Evolutionary conservation across 2,113 vertebrate genomes (phyloP).

Genomic region (Phyllopteryx taeniolatus): DNA sequence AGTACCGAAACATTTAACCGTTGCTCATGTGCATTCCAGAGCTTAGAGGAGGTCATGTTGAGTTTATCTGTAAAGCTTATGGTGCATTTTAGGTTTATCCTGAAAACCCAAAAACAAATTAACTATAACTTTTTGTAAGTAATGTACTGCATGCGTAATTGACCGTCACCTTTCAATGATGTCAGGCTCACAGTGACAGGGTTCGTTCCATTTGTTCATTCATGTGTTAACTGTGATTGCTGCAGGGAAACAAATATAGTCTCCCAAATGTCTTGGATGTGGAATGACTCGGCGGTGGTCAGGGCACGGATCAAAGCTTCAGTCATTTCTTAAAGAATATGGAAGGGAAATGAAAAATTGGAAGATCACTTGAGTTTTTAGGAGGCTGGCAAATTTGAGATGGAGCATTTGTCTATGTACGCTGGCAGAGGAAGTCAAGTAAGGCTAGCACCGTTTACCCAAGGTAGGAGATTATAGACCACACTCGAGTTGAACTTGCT

Average conservation of each 20-base stretch:
- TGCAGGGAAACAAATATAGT: conserved; percentile 16
- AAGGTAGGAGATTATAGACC: conserved; percentile 2
- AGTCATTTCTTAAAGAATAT: conserved; percentile 25
- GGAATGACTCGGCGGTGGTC: conserved; percentile 13
- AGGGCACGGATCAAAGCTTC: background rate
- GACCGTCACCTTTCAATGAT: too few species aligned
- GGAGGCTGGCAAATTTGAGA: conserved; percentile 28
- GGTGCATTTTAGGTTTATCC: too few species aligned
- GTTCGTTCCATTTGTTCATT: too few species aligned
- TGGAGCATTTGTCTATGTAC: conserved; percentile 10
- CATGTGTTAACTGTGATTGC: background rate
- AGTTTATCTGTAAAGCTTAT: too few species aligned
- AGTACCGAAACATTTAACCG: too few species aligned
- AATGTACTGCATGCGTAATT: too few species aligned
- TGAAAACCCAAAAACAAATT: too few species aligned
- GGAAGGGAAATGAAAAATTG: conserved; percentile 26
- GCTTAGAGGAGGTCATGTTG: too few species aligned
- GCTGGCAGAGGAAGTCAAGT: conserved; percentile 12
- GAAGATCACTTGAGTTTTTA: conserved; percentile 31
- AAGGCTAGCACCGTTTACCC: conserved; percentile 11
- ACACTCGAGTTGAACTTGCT: conserved; percentile 3
- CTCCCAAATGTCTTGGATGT: conserved; percentile 11
- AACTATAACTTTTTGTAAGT: too few species aligned
- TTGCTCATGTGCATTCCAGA: too few species aligned
- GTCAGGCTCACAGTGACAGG: too few species aligned